Conservation (phyloP, 2,888 invertebrate genomes). For the Notodonta ziczac region DNA sequence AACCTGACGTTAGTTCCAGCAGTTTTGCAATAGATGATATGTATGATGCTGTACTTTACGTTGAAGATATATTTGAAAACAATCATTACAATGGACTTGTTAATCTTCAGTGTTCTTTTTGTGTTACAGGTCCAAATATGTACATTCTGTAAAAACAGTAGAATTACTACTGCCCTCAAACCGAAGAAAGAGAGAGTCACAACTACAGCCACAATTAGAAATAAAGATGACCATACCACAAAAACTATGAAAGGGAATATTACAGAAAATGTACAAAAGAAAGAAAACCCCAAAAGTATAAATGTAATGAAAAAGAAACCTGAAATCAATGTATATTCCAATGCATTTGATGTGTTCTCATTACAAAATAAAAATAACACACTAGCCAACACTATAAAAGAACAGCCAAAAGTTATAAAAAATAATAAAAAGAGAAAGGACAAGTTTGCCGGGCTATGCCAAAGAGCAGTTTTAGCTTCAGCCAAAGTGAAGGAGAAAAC, state of each 20-base stretch:
- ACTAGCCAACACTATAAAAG: slow-evolving; percentile 46
- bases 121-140: slow-evolving; percentile 67
- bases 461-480: slow-evolving; percentile 70
- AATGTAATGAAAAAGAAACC: slow-evolving; percentile 13
- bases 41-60: too few relatives aligned
- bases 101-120: slow-evolving; percentile 1
- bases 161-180: slow-evolving; percentile 47
- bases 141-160: slow-evolving; percentile 61
- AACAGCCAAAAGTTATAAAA: slow-evolving; percentile 61
- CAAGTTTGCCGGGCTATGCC: slow-evolving; percentile 74
- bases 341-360: slow-evolving; percentile 67
- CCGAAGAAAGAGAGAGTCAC: slow-evolving; percentile 37
- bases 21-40: too few relatives aligned
- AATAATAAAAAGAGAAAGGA: slow-evolving; percentile 77
- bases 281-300: background rate
- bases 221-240: slow-evolving; percentile 12
- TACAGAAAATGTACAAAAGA: background rate
- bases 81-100: background rate
- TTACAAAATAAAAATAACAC: slow-evolving; percentile 65
- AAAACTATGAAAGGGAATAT: slow-evolving; percentile 9
- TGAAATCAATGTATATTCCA: slow-evolving; percentile 63
- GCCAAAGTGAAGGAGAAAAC: slow-evolving; percentile 60
- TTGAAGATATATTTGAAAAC: background rate
- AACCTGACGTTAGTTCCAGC: too few relatives aligned
- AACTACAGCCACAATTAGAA: slow-evolving; percentile 5